Base-by-base conservation (phyloP, 2,888 invertebrate species). In the Linyphia triangularis region DNA sequence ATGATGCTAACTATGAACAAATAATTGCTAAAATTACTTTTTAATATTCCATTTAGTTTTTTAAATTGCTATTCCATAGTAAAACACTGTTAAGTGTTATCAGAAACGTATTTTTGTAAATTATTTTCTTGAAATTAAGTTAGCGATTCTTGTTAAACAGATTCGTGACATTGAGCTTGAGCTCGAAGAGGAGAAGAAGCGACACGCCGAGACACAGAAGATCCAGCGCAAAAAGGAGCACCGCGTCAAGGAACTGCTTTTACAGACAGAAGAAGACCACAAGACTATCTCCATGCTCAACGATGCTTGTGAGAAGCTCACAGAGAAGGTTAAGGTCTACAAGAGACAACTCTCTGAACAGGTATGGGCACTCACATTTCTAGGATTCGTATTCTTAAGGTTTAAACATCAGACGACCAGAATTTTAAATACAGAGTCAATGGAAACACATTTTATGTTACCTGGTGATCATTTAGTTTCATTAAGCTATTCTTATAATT, bases 211-310 rank as follows among this genome's bases (percentile, higher is more conserved):
- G 94, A 98, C 98, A 92, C 97, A 98, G 93, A 98, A 98, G 95
- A 97, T 98, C 93, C 95, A 98, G 92, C 96, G 98, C 94, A 99
- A 99, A 95, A 99, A 99, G 96, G 98, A 99, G 93, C 97, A 98
- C 92, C 96, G 96, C 92, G 96, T 98, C 92, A 99, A 99, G 95
- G 98, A 98, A 94, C 96, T 98, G 91, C 95, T 98, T 94, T 96
- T 98, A 92, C 97, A 97, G 93, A 96, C 97, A 92, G 98, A 98
- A 93, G 98, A 98, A 93, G 98, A 98, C 94, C 96, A 98, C 94
- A 98, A 98, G 96, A 98, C 97, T 94, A 96, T 98, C 92, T 94
- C 95, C 91, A 95, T 98, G 92, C 95, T 98, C 91, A 97, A 98
- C 93, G 98, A 98, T 93, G 91, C 92, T 73, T 92, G 92, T 72